phyloP scores from a whole-genome alignment of 2,888 invertebrate species.

The Didymodactylos carnosus region DNA sequence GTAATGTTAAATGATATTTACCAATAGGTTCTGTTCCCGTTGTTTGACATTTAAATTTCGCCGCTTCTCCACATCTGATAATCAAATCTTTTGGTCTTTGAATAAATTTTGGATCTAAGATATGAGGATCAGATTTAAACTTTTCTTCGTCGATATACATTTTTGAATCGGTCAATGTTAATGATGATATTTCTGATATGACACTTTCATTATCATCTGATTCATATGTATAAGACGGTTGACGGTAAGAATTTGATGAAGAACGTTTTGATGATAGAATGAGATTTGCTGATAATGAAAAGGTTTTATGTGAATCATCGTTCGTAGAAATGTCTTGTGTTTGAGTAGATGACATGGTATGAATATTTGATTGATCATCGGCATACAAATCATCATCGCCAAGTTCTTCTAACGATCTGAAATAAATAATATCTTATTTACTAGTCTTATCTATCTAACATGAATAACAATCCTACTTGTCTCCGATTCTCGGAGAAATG shows the following conservation, averaged over 20 bases:
- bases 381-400: neutral
- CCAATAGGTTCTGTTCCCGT: neutral
- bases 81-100: neutral
- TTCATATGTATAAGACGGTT: neutral
- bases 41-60: neutral
- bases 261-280: neutral
- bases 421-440: neutral
- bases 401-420: neutral
- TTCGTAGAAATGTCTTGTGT: neutral
- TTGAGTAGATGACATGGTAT: too few species aligned
- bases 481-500: neutral
- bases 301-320: too few species aligned
- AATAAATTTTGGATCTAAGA: constrained; percentile 1
- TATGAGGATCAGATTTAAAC: neutral
- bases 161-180: neutral
- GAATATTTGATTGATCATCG: neutral
- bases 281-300: neutral
- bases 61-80: neutral
- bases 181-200: neutral
- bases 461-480: neutral
- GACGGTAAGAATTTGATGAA: neutral
- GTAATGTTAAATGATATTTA: too few species aligned
- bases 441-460: too few species aligned
- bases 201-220: neutral
- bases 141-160: neutral